Evolutionary conservation across 92 coral and sea anemone genomes (phyloP).

Genomic region (Porites rus): DNA sequence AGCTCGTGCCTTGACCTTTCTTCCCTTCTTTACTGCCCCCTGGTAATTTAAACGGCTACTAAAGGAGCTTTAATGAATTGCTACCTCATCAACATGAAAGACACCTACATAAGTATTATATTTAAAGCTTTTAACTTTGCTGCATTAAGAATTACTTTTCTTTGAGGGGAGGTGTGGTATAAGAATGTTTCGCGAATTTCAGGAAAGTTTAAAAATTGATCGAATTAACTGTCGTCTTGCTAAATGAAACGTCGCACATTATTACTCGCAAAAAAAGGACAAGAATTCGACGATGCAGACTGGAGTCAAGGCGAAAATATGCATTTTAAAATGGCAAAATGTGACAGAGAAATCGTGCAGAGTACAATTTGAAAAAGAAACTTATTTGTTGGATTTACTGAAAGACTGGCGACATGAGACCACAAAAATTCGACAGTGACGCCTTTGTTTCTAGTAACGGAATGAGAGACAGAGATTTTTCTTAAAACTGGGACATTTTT

Average conservation of each 20-base stretch:
- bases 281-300: background rate
- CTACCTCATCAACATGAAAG: too few species aligned
- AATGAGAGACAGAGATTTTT: background rate
- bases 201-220: background rate
- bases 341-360: too few species aligned
- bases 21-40: too few species aligned
- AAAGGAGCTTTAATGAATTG: too few species aligned
- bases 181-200: conserved; percentile 8
- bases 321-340: too few species aligned
- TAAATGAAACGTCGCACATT: background rate
- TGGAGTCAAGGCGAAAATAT: too few species aligned
- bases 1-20: too few species aligned
- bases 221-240: background rate
- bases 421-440: background rate
- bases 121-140: background rate
- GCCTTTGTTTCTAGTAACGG: background rate
- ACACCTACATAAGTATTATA: too few species aligned
- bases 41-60: too few species aligned
- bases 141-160: conserved; percentile 2
- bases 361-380: too few species aligned
- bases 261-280: background rate
- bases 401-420: too few species aligned
- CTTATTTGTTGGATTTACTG: too few species aligned
- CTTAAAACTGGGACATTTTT: conserved; percentile 53
- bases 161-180: conserved; percentile 49